Evolutionary conservation across 2,888 invertebrate genomes (phyloP), one percentile per base, ranked within the genome.

Genomic region (Agrotis ipsilon): DNA sequence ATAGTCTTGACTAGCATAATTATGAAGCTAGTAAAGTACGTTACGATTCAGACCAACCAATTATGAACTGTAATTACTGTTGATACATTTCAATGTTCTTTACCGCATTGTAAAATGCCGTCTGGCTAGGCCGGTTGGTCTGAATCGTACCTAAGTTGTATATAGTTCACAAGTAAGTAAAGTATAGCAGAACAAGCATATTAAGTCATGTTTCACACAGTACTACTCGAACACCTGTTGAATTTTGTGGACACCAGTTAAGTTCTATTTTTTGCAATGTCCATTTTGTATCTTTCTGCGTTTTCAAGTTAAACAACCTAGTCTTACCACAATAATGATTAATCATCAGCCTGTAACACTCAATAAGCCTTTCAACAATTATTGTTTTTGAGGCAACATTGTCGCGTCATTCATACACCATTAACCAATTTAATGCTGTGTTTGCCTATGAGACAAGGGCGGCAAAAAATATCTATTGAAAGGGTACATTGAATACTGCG

Each of bases 401-500:
- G 45, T 39, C 49, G 16, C 19, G 19, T 58, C 76, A 32, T 51
- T 59, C 27, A 69, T 48, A 48, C 32, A 13, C 19, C 7, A 43
- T 74, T 45, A 55, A 21, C 54, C 39, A 54, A 14, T 57, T 27
- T 13, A 39, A 55, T 75, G 60, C 43, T 27, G 60, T 65, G 54
- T 55, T 64, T 64, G 52, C 75, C 58, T 51, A 18, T n/a, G 51
- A 70, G 64, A 66, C 72, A 49, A 54, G 18, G 39, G 19, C 57
- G 21, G 65, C 39, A 48, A 45, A 58, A 51, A 48, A 32, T 7
- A 46, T 21, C 3, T 32, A 57, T 62, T 45, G 32, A 57, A 74
- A 49, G 57, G 68, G 52, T 72, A 48, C 27, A 71, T 61, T 58
- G 27, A 81, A 78, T 58, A 82, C 70, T 92, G 87, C 83, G 84